phyloP scores from a whole-genome alignment of 1,140 invertebrate genomes.

The Drosophila pallidifrons region DNA sequence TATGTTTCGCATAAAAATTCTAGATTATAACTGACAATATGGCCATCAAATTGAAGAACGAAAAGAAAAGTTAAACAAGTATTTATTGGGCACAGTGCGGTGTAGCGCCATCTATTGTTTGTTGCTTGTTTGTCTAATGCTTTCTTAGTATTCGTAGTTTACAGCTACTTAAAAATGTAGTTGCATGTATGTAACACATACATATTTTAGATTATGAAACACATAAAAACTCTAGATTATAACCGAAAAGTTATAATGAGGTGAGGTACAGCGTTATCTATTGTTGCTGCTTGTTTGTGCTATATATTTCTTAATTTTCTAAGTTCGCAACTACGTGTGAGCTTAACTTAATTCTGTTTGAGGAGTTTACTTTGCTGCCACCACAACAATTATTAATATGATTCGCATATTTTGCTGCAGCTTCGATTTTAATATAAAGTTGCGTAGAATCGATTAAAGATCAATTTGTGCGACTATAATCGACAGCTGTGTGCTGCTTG shows the following conservation, averaged over 20 bases:
- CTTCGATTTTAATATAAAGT: conserved; percentile 15
- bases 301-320: neutral
- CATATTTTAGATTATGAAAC: no score
- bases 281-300: neutral
- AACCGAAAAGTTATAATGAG: neutral
- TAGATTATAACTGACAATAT: no score
- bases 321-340: neutral
- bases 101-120: no score
- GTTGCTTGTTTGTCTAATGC: no score
- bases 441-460: conserved; percentile 58
- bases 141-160: no score
- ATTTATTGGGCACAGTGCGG: no score
- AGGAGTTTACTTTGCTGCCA: neutral
- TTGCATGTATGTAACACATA: no score
- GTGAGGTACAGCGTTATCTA: neutral
- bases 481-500: conserved; percentile 33
- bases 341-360: neutral
- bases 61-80: no score
- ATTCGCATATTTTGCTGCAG: neutral
- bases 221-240: no score
- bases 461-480: conserved; percentile 63
- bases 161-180: no score
- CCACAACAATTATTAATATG: neutral
- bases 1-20: no score
- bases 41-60: no score